Percentiles rank a stretch among this genome's conserved stretches.
Evolutionary conservation across 2,113 vertebrate species (phyloP).

Genomic region (Mystacornis crossleyi): DNA sequence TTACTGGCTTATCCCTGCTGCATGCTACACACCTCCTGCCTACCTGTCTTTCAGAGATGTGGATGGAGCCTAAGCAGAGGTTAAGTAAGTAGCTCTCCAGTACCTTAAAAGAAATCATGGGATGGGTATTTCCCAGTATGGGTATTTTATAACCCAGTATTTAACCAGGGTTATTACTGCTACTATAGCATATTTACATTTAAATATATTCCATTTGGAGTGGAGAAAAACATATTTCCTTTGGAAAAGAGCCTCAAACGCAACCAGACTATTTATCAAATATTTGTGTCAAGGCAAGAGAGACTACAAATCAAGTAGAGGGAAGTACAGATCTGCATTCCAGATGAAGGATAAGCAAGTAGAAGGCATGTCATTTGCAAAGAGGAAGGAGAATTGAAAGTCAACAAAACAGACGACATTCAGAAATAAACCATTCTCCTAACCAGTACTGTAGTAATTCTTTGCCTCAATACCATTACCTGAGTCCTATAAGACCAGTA

Average conservation of each 20-base stretch:
- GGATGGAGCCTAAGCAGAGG: neutral
- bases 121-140: neutral
- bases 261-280: constrained; percentile 17
- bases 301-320: neutral
- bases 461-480: neutral
- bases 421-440: neutral
- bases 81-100: neutral
- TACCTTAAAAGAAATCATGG: neutral
- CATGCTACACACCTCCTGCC: neutral
- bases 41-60: constrained; percentile 6
- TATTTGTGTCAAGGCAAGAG: constrained; percentile 24
- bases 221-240: neutral
- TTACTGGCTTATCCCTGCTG: constrained; percentile 4
- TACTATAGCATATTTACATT: neutral
- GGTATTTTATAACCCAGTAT: neutral
- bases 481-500: neutral
- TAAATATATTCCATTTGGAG: neutral
- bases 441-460: neutral
- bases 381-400: neutral
- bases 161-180: neutral
- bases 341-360: constrained; percentile 37
- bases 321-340: constrained; percentile 36
- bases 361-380: neutral
- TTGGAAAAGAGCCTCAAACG: constrained; percentile 4
- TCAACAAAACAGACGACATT: neutral